Percentiles rank a stretch among this genome's conserved stretches.
Conservation (phyloP, 2,888 invertebrate species). For the Pristionchus maxplancki region DNA sequence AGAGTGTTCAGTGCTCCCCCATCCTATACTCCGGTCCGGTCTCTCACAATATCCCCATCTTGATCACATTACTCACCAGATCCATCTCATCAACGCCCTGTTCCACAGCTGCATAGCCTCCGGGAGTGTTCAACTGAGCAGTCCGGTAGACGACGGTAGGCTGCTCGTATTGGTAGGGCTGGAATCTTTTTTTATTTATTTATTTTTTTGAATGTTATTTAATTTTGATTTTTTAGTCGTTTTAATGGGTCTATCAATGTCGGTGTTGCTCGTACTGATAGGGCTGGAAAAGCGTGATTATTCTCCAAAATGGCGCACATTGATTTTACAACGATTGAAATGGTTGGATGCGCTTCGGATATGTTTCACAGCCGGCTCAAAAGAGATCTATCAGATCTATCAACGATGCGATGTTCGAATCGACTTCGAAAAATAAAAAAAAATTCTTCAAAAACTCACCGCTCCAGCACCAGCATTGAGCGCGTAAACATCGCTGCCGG, state of each 20-base stretch:
- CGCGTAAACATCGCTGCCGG: conserved; percentile 29
- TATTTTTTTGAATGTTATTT: no score
- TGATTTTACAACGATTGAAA: no score
- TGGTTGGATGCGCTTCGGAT: neutral
- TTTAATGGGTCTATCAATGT: no score
- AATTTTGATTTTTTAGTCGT: no score
- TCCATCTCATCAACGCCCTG: conserved; percentile 38
- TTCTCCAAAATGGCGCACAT: no score
- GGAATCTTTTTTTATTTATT: no score
- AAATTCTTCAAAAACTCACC: neutral
- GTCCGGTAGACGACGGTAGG: conserved; percentile 27
- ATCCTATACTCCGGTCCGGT: no score
- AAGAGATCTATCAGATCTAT: neutral
- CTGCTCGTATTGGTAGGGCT: conserved; percentile 3
- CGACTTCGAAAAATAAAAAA: neutral
- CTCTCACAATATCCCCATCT: no score
- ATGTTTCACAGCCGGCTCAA: neutral
- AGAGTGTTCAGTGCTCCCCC: no score
- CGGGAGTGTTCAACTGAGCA: neutral
- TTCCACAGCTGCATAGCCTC: neutral
- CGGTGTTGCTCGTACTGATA: no score
- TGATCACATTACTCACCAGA: neutral
- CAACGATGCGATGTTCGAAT: neutral
- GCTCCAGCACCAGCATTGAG: neutral
- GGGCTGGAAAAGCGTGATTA: no score